A percentile compares a stretch with the other conserved stretches of the same genome.
Conservation (phyloP, 2,797 vertebrate genomes). For the Rhinogobio ventralis region DNA sequence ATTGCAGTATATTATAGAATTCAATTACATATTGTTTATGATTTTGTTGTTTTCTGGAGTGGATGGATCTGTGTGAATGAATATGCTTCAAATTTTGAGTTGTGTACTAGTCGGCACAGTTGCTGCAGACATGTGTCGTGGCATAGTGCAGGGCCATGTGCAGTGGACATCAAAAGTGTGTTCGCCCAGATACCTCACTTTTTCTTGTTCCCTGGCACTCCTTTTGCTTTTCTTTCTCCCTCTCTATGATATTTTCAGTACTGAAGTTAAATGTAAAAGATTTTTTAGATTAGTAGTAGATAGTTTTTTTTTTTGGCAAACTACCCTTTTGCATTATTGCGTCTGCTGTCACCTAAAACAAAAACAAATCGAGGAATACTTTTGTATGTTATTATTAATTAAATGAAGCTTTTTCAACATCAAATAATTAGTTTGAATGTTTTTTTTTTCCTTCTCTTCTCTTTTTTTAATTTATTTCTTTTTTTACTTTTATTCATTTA, state of each 20-base stretch:
- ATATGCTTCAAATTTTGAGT: neutral
- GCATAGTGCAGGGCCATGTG: constrained; percentile 47
- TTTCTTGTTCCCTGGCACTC: neutral
- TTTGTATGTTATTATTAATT: neutral
- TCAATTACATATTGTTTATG: neutral
- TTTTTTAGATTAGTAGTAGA: neutral
- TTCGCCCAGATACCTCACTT: neutral
- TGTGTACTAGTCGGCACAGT: constrained; percentile 23
- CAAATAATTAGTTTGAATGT: neutral
- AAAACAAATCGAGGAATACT: too few species aligned
- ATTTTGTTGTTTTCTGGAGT: neutral
- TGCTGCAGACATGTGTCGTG: constrained; percentile 42
- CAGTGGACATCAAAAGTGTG: neutral
- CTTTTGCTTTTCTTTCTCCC: neutral
- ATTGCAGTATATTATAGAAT: too few species aligned
- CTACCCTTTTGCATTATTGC: neutral
- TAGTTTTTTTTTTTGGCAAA: neutral
- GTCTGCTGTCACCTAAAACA: neutral
- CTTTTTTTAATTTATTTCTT: neutral
- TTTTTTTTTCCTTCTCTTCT: neutral
- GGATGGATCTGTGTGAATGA: neutral
- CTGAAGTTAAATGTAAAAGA: neutral
- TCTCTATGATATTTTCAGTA: neutral
- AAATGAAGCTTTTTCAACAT: neutral
- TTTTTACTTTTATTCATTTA: neutral